Base-by-base conservation (phyloP, 2,888 invertebrate genomes). In the Volucella inflata region DNA sequence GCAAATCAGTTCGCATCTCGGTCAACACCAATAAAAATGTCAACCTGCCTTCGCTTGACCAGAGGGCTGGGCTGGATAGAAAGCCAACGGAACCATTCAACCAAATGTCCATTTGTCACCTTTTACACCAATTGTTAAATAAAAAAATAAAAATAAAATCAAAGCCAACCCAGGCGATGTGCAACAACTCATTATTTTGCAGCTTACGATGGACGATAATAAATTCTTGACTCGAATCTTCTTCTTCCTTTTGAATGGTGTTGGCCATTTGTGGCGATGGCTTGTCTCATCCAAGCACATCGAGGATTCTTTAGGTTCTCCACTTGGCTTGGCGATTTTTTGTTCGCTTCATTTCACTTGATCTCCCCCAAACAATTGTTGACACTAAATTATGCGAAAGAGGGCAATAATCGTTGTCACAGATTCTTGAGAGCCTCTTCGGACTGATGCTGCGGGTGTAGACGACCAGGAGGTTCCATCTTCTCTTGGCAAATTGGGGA, bases 331-430 rank as follows among this genome's bases (percentile, higher is more conserved):
- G 46, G 12, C 2, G 16, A 36, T 44, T 14, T 40, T 53, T 38
- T 77, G 62, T 62, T 36, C 55, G 67, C 67, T 50, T 51, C 67
- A 70, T 74, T 78, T 83, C 83, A 75, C 51, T 59, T 40, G 44
- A 50, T 79, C 79, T 74, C 60, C 81, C 76, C 85, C 80, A 64
- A 85, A 85, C 80, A 85, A 85, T 80, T 85, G 76, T 57, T 85
- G 85, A 85, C 85, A 77, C 85, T 85, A 85, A 85, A 85, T 85
- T 85, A 85, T 85, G 81, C 81, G 85, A 80, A 80, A 79, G 55
- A 70, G 44, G 79, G 64, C 78, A 84, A 84, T 84, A 84, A 84
- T 74, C 68, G 78, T 62, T 78, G 83, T 78, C 83, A 72, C 68
- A 62, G 72, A 46, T 51, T 51, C 76, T 71, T 50, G 48, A 76